Base-by-base conservation (phyloP, 2,113 vertebrate genomes). In the Solenodon paradoxus region DNA sequence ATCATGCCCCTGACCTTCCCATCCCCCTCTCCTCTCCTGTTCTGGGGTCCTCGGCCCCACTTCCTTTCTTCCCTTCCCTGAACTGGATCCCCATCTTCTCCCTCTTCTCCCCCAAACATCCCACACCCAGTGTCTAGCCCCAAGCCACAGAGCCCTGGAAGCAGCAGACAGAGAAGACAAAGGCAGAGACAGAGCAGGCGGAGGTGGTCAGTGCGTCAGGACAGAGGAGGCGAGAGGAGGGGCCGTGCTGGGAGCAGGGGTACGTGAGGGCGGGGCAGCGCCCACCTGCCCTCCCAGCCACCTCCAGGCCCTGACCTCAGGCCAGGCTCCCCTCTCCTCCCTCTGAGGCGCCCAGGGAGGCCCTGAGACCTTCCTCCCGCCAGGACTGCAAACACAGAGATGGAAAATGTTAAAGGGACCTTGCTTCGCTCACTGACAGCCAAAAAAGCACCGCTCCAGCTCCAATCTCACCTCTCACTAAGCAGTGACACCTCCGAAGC, bases 391-490 rank as follows among this genome's bases (percentile, higher is more conserved):
- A 90, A 93, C 94, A 74, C 90, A 81, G 63, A 95, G 69, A 57
- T 35, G 75, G 90, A 92, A 96, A 96, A 96, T 9, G 97, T 97
- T 98, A 98, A 98, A 98, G 97, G 97, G 97, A 98, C 97, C 95
- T 98, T 86, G 88, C 96, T 96, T 95, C 32, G 63, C 96, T 97
- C 20, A 1, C 96, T 96, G 90, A 90, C 95, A 97, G 97, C 97
- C 97, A 84, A 87, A 81, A 71, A 49, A 66, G 30, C 47, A 30
- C 72, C 63, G 10, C 97, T 97, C 97, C 97, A 95, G 96, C 96
- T 92, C 90, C 84, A 63, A 12, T 63, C 57, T 40, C 57, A 5
- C 93, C 19, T 38, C 59, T 5, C 51, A n/a, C 93, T 90, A 66
- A 19, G 92, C 88, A 84, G 80, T 45, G 5, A 42, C 28, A 40